Conservation (phyloP, 1,140 invertebrate genomes). For the Hycleus cichorii region DNA sequence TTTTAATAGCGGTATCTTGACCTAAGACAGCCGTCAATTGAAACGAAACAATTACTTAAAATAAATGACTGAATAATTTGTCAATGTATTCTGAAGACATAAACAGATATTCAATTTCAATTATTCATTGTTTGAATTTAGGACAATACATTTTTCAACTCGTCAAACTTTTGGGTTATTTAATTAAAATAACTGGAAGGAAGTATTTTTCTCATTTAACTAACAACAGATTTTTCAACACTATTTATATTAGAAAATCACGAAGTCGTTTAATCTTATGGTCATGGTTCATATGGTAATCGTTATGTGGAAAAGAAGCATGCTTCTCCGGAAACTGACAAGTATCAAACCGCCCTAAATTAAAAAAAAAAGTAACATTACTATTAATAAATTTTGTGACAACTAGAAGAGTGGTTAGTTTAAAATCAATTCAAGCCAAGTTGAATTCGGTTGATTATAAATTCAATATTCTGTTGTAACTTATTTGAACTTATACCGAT, state of each 20-base stretch:
- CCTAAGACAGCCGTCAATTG: constrained; percentile 1
- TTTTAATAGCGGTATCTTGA: constrained; percentile 7
- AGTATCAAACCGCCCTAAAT: background rate
- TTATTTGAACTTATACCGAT: too few species aligned
- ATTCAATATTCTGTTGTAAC: too few species aligned
- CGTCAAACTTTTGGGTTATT: too few species aligned
- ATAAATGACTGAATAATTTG: constrained; percentile 4
- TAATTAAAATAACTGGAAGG: background rate
- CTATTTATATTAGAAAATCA: background rate
- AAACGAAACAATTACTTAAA: background rate
- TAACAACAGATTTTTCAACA: background rate
- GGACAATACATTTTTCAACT: too few species aligned
- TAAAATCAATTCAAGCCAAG: too few species aligned
- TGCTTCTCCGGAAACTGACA: background rate
- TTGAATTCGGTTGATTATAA: too few species aligned
- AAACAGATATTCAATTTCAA: background rate
- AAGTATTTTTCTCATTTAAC: background rate
- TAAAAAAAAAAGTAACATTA: background rate
- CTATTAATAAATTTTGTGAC: too few species aligned
- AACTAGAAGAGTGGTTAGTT: too few species aligned
- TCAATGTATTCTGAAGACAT: background rate
- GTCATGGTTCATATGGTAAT: background rate
- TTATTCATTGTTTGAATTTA: background rate
- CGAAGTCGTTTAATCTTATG: background rate
- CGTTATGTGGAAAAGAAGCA: background rate